phyloP scores from a whole-genome alignment of 1,140 invertebrate species.

The Teleogryllus occipitalis region DNA sequence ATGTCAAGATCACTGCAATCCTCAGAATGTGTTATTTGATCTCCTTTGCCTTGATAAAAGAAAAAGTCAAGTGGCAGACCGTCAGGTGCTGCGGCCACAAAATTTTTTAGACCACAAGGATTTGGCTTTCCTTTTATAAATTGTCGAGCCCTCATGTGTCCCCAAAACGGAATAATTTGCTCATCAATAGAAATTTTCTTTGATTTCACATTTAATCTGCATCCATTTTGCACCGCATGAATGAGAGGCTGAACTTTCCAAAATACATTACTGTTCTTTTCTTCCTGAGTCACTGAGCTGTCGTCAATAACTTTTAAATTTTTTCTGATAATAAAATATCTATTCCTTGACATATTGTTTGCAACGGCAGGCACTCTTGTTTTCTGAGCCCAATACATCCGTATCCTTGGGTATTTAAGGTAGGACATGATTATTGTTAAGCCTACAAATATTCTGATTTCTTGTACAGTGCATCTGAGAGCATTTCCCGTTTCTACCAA shows the following conservation, averaged over 20 bases:
- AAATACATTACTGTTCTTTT: slow-evolving; percentile 12
- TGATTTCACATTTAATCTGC: slow-evolving; percentile 15
- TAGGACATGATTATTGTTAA: slow-evolving; percentile 18
- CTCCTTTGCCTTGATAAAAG: slow-evolving; percentile 23
- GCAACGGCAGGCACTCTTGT: slow-evolving; percentile 13
- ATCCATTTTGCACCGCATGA: slow-evolving; percentile 7
- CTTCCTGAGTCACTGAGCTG: slow-evolving; percentile 8
- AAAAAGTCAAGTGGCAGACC: slow-evolving; percentile 21
- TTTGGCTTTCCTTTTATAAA: slow-evolving; percentile 22
- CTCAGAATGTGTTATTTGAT: neutral
- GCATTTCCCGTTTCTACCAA: neutral
- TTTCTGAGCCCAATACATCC: slow-evolving; percentile 18
- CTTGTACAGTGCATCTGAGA: neutral
- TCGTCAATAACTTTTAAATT: neutral
- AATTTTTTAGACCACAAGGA: slow-evolving; percentile 22
- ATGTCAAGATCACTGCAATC: too few species aligned
- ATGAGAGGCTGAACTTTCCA: slow-evolving; percentile 23
- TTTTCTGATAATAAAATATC: slow-evolving; percentile 18
- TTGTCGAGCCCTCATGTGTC: slow-evolving; percentile 6
- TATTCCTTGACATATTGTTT: slow-evolving; percentile 10
- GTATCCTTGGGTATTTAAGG: slow-evolving; percentile 18
- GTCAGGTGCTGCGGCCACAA: slow-evolving; percentile 19
- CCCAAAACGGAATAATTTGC: slow-evolving; percentile 22
- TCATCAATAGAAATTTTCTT: slow-evolving; percentile 21
- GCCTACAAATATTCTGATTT: slow-evolving; percentile 19